Evolutionary conservation across 2,113 vertebrate species (phyloP), one percentile per base, ranked within the genome.

Genomic region (Glaucomys volans): DNA sequence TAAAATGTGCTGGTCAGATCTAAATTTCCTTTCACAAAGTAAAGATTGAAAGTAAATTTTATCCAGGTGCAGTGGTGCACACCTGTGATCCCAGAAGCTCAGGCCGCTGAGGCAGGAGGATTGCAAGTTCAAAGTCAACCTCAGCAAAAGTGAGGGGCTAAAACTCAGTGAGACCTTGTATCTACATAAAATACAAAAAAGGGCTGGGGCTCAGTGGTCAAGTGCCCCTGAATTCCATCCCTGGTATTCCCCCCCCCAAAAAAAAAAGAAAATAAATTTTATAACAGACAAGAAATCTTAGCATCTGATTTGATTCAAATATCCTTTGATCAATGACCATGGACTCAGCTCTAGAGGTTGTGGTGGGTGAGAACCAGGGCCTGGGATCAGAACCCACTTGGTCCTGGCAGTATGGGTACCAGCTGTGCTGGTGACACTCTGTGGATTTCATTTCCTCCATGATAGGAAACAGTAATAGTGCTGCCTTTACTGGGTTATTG

Each of bases 21-120:
- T 62, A 76, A 88, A 81, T 95, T 95, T 94, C 57, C 64, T 59
- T 85, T 92, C n/a, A 20, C 13, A 62, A 90, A 84, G 40, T 72
- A 37, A 72, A 66, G 72, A 7, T 71, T 37, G 26, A 20, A 83
- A 83, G 77, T 44, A 30, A 42, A 42, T 76, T 76, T 90, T 72
- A 5, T 1, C 20, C 20, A 7, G 54, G 54, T 17, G 17, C 20
- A 5, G 54, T 24, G 20, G 18, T 2, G 20, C 54, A 57, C 7
- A 24, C 20, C 54, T 57, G 54, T 57, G 22, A 57, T 57, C 54
- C 54, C 54, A 57, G 20, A 7, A 22, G 6, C 20, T 57, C 2
- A 5, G 54, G 54, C 22, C 20, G 20, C 54, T 57, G 54, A 57
- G 54, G 20, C 54, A 57, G 20, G 54, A 57, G 20, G 20, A 57